Base-by-base conservation (phyloP, 2,888 invertebrate species). In the Nomada flava region DNA sequence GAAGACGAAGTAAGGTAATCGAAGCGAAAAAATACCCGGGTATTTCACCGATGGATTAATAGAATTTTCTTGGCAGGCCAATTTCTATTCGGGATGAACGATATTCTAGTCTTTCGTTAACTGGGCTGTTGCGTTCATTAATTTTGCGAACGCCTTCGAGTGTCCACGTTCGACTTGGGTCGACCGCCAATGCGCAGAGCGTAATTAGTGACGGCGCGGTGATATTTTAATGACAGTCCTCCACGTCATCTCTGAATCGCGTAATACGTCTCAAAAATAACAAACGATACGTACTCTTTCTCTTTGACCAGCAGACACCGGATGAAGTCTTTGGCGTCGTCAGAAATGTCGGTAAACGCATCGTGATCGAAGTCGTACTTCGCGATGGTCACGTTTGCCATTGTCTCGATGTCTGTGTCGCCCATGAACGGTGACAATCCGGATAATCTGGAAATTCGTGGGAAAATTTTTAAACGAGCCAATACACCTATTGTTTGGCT, bases 341-440 rank as follows among this genome's bases (percentile, higher is more conserved):
- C 97, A 2, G 99, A 98, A 90, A 99, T 98, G 92, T 97, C 97
- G 90, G 97, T 97, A 94, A 99, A 99, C 78, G 98, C 98, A 94
- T 99, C 98, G 93, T 99, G 99, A 90, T 99, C 98, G 94, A 98
- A 99, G 95, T 99, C 99, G 94, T 98, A 99, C 93, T 98, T 98
- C 67, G 98, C 98, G 89, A 98, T 96, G 2, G 99, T 99, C 47
- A 99, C 99, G 94, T 99, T 99, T n/a, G 98, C 98, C 97, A 99
- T 98, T 11, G 99, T 99, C 94, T 99, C 98, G 89, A 98, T 97
- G 94, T 99, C 99, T 64, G 97, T 98, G 93, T 98, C 98, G 1
- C 99, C 99, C 98, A 99, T 98, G 94, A 99, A 99, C 18, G 99
- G 99, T 9, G 99, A 99, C 79, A 99, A 94, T 7, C 99, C 99